A percentile compares a stretch with the other conserved stretches of the same genome.
Conservation (phyloP, 2,888 invertebrate genomes). For the Diarsia brunnea region DNA sequence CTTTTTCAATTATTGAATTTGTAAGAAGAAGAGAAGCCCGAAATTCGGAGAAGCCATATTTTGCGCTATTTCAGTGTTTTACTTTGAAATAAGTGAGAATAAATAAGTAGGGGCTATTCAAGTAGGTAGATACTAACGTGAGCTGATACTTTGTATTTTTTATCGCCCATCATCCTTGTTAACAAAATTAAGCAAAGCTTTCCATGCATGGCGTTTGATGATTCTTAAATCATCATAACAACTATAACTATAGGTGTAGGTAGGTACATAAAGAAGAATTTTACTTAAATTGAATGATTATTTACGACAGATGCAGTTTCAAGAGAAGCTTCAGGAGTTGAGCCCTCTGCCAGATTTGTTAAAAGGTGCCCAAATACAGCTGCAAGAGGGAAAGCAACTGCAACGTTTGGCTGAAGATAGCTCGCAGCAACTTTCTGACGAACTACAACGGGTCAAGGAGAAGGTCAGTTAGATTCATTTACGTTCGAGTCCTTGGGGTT, state of each 20-base stretch:
- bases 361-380: constrained; percentile 84
- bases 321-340: constrained; percentile 85
- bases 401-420: constrained; percentile 84
- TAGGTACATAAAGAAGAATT: neutral
- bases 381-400: constrained; percentile 84
- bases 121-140: too few species aligned
- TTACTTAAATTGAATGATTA: neutral
- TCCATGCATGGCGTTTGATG: too few species aligned
- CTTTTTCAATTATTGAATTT: neutral
- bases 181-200: too few species aligned
- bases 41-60: neutral
- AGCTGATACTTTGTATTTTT: too few species aligned
- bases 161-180: too few species aligned
- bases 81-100: too few species aligned
- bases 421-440: constrained; percentile 79
- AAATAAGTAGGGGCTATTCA: too few species aligned
- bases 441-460: constrained; percentile 83
- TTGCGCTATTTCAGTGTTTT: neutral
- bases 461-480: constrained; percentile 73
- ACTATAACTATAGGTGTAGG: neutral
- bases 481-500: neutral
- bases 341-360: constrained; percentile 84
- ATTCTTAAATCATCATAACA: too few species aligned
- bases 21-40: neutral
- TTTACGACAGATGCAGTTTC: constrained; percentile 82